Evolutionary conservation across 2,113 vertebrate species (phyloP), one percentile per base, ranked within the genome.

Genomic region (Electrona antarctica): DNA sequence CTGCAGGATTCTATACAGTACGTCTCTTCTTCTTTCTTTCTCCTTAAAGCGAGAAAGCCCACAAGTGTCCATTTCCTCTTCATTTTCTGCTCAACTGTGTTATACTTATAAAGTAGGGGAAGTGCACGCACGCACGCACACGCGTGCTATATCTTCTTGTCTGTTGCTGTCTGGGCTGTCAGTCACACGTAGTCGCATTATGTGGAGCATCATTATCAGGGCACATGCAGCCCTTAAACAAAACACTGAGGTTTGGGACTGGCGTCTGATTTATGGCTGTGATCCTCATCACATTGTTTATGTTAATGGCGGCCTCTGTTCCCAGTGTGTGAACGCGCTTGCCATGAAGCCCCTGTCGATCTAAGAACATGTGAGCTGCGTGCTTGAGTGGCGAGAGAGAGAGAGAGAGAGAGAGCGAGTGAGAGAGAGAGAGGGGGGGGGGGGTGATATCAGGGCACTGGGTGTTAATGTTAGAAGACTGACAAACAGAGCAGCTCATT

Each of bases 111-210:
- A 8, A 46, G 12, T 46, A 47, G 12, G 7, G 29, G 41, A 9
- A 58, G 56, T 9, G 56, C 33, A 41, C 1, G 5, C 33, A 41
- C 33, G 5, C 33, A 41, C 33, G 5, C 33, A 41, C 33, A 33
- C 29, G 4, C 29, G 4, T 4, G 5, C 3, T 41, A 41, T 41
- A 90, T 82, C 85, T 83, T 70, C 84, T 65, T 83, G 56, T 41
- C 64, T 67, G 69, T 73, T 69, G 12, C 3, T 65, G 80, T 86
- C 15, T 74, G 82, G 85, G 78, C 85, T 86, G 86, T 92, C 91
- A 88, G 82, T 82, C 85, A 64, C 71, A 80, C 68, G 63, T n/a
- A 69, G 79, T 84, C 81, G 78, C 87, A 89, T 88, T 83, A 82
- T 70, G 82, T 78, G 4, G 29, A 70, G 78, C 84, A 78, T 92